A percentile compares a stretch with the other conserved stretches of the same genome.
Conservation (phyloP, 2,113 vertebrate species). For the Oreocharis arfaki region DNA sequence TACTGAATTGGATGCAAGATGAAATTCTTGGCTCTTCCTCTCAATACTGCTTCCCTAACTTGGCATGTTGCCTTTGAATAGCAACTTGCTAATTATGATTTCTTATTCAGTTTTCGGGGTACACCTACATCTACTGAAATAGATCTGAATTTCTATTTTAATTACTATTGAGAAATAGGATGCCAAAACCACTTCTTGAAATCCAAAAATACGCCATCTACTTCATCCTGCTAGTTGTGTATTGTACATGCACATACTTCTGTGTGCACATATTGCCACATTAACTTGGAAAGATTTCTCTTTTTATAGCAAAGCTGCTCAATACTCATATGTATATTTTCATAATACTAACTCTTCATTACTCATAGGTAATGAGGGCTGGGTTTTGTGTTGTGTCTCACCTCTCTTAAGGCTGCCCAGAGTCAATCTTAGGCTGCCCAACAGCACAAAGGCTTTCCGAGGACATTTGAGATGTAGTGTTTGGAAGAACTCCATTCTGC, state of each 20-base stretch:
- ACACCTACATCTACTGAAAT: neutral
- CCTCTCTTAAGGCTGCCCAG: neutral
- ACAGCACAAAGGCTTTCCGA: neutral
- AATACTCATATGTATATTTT: neutral
- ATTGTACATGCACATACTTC: neutral
- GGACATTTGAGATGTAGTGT: neutral
- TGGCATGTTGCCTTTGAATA: neutral
- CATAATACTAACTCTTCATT: neutral
- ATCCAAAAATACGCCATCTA: neutral
- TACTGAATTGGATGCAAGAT: neutral
- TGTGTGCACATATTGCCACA: neutral
- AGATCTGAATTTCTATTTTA: constrained; percentile 6
- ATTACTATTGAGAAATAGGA: neutral
- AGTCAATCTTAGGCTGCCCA: neutral
- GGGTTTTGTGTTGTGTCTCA: neutral
- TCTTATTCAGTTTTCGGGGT: neutral
- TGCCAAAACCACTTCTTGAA: neutral
- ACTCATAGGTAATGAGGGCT: neutral
- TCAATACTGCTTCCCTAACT: neutral
- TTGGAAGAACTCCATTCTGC: neutral
- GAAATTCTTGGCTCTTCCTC: neutral
- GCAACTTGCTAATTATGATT: neutral
- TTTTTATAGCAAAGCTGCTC: neutral
- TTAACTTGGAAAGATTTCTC: neutral
- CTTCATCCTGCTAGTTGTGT: neutral